A percentile compares a stretch with the other conserved stretches of the same genome.
phyloP scores from a whole-genome alignment of 2,888 invertebrate genomes.

The Seira musarum region DNA sequence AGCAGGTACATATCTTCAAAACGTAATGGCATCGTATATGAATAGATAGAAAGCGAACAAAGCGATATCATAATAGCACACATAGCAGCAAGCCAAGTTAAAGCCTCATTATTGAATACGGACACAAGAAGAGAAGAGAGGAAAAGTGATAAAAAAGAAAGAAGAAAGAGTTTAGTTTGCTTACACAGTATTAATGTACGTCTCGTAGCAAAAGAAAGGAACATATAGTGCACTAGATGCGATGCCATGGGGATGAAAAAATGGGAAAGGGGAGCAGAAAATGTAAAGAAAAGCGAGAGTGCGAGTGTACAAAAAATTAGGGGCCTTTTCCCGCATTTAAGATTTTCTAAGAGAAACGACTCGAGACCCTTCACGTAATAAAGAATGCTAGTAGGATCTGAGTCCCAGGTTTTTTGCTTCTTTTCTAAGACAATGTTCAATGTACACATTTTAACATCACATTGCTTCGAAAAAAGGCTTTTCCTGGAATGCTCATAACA shows the following conservation, averaged over 20 bases:
- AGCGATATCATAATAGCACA: background rate
- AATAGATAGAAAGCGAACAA: background rate
- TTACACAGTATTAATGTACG: too few relatives aligned
- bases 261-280: background rate
- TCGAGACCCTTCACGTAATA: background rate
- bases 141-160: constrained; percentile 24
- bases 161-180: constrained; percentile 17
- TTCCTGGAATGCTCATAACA: constrained; percentile 17
- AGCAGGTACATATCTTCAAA: background rate
- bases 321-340: constrained; percentile 19
- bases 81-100: background rate
- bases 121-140: constrained; percentile 22
- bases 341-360: background rate
- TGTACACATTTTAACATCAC: background rate
- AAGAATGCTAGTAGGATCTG: background rate
- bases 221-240: too few relatives aligned
- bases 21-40: background rate
- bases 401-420: background rate
- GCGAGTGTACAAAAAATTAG: background rate
- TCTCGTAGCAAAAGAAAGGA: too few relatives aligned
- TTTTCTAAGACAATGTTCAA: background rate
- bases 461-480: background rate
- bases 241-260: background rate
- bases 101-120: constrained; percentile 52
- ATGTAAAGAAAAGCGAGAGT: background rate